Conservation (phyloP, 2,113 vertebrate species). For the Apodemus speciosus region DNA sequence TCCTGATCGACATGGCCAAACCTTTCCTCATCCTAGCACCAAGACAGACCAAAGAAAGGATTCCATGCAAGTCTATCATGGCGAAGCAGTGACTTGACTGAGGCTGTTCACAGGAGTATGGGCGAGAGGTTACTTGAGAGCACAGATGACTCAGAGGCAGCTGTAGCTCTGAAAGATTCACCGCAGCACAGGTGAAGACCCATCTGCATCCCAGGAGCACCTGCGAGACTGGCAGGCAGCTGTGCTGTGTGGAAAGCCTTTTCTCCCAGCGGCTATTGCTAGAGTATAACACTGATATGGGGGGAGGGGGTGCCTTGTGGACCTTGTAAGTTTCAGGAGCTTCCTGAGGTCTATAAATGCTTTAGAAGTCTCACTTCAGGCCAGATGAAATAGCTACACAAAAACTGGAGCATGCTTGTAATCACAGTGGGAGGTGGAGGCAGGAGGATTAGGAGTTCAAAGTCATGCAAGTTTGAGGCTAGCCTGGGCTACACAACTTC, state of each 20-base stretch:
- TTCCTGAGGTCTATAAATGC: not conserved
- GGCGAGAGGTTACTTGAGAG: not conserved
- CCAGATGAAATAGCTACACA: not conserved
- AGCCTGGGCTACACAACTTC: not conserved
- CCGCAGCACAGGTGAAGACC: not conserved
- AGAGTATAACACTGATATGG: not conserved
- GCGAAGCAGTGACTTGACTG: not conserved
- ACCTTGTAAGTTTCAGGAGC: not conserved
- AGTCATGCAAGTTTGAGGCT: not conserved
- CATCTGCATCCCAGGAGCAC: no score
- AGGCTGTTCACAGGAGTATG: not conserved
- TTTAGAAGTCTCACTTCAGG: not conserved
- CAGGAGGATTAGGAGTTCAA: not conserved
- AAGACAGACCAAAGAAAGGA: not conserved
- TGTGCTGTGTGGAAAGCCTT: not conserved
- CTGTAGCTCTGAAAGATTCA: not conserved
- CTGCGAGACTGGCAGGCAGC: not conserved
- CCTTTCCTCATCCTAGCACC: not conserved
- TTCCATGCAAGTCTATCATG: not conserved
- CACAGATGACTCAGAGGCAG: not conserved
- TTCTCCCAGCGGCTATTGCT: not conserved
- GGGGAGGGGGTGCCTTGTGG: rapidly evolving
- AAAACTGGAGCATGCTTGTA: not conserved
- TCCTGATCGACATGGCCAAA: not conserved
- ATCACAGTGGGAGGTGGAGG: not conserved